These are phyloP conservation scores for Piaya cayana DNA, from an alignment of 2,113 vertebrate genomes.

Conservation along the genomic window DNA sequence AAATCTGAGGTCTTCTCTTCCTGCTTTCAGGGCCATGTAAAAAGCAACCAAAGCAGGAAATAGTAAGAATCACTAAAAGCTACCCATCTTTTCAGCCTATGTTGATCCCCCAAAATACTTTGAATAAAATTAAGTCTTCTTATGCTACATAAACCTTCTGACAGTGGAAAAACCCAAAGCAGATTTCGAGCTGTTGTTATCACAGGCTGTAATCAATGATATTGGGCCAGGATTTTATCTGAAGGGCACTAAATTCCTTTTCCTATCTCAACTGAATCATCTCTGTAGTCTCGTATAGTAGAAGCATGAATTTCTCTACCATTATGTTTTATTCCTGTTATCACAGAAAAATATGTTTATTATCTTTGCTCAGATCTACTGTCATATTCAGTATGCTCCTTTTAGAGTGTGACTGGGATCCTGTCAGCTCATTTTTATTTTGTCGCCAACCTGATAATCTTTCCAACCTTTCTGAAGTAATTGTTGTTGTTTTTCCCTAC, in stretches of 20 bases:
- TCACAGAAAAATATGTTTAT: background rate
- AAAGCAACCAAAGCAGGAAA: background rate
- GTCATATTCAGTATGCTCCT: background rate
- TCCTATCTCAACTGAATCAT: background rate
- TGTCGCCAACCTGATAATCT: background rate
- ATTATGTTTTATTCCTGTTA: background rate
- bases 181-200: background rate
- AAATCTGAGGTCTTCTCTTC: background rate
- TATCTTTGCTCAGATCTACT: background rate
- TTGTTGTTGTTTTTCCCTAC: background rate
- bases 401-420: background rate
- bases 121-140: background rate
- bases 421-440: background rate
- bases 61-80: background rate
- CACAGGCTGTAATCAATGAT: background rate
- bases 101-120: background rate
- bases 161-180: background rate
- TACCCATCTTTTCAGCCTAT: background rate
- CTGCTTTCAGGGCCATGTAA: background rate
- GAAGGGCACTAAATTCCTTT: background rate
- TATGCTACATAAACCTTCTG: background rate
- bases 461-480: background rate
- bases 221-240: background rate
- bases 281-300: background rate
- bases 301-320: background rate